A percentile compares a stretch with the other conserved stretches of the same genome.
Evolutionary conservation across 2,888 invertebrate genomes (phyloP).

Genomic region (Lordiphosa fenestrarum): DNA sequence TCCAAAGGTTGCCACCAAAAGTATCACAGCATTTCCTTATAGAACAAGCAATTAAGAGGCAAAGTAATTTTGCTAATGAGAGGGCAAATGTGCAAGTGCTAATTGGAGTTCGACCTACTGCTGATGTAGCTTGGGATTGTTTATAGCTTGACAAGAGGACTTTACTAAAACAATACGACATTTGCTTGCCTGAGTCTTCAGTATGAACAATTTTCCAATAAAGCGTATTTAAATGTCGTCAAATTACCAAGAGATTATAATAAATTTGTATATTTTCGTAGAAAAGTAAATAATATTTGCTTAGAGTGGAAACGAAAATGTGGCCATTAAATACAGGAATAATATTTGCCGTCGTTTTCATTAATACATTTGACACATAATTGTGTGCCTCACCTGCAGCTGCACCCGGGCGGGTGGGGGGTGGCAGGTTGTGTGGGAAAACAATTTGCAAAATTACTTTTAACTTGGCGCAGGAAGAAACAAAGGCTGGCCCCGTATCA

Average conservation of each 20-base stretch:
- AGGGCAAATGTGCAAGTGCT: too few species aligned
- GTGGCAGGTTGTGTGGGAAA: conserved; percentile 2
- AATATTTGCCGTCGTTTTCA: conserved; percentile 35
- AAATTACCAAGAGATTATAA: not conserved
- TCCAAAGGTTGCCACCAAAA: too few species aligned
- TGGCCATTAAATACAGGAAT: conserved; percentile 18
- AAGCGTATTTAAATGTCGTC: not conserved
- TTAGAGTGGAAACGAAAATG: conserved; percentile 4
- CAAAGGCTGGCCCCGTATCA: conserved; percentile 1
- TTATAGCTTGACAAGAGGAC: too few species aligned
- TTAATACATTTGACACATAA: conserved; percentile 18
- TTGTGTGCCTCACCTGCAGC: not conserved
- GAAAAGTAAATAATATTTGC: conserved; percentile 14
- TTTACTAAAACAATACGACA: too few species aligned
- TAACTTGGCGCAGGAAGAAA: conserved; percentile 13
- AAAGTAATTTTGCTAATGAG: too few species aligned
- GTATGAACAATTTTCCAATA: too few species aligned
- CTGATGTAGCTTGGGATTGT: too few species aligned
- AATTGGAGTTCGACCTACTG: too few species aligned
- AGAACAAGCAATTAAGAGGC: too few species aligned
- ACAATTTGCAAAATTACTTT: conserved; percentile 33
- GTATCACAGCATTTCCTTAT: too few species aligned
- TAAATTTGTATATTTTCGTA: not conserved
- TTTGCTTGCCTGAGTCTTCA: too few species aligned
- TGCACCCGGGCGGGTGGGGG: not conserved